Percentiles rank a stretch among this genome's conserved stretches.
These are phyloP conservation scores for Neotragus pygmaeus DNA, from an alignment of 2,113 vertebrate genomes.

Conservation along the genomic window DNA sequence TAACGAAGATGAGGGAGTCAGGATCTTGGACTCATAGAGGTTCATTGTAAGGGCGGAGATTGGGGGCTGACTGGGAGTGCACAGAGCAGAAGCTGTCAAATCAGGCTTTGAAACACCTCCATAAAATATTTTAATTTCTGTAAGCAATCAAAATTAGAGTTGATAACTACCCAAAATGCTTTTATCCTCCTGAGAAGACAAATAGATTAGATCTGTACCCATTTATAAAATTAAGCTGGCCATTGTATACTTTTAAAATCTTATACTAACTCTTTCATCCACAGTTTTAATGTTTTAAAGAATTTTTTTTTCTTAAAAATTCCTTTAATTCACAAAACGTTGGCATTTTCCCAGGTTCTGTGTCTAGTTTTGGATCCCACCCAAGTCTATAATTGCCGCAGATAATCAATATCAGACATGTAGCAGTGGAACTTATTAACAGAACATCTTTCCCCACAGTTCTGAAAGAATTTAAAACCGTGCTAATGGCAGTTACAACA, in stretches of 20 bases:
- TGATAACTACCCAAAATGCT: neutral
- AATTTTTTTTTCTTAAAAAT: neutral
- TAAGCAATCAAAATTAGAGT: neutral
- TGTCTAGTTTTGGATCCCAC: neutral
- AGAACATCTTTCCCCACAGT: neutral
- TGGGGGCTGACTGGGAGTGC: neutral
- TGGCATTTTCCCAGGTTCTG: neutral
- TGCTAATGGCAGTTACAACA: neutral
- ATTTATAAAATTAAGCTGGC: neutral
- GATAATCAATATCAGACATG: conserved; percentile 12
- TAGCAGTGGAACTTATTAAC: neutral
- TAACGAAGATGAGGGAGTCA: neutral
- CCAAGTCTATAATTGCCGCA: neutral
- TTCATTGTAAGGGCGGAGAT: neutral
- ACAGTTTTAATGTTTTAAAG: neutral
- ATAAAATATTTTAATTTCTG: neutral
- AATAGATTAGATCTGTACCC: neutral
- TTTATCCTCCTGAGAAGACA: neutral
- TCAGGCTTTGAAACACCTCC: neutral
- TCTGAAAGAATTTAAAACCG: conserved; percentile 31
- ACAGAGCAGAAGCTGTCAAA: neutral
- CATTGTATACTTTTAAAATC: neutral
- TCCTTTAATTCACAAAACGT: neutral
- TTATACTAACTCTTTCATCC: neutral
- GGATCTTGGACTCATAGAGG: neutral